A percentile compares a stretch with the other conserved stretches of the same genome.
These are phyloP conservation scores for Coelopa frigida DNA, from an alignment of 1,140 invertebrate genomes.

Conservation along the genomic window DNA sequence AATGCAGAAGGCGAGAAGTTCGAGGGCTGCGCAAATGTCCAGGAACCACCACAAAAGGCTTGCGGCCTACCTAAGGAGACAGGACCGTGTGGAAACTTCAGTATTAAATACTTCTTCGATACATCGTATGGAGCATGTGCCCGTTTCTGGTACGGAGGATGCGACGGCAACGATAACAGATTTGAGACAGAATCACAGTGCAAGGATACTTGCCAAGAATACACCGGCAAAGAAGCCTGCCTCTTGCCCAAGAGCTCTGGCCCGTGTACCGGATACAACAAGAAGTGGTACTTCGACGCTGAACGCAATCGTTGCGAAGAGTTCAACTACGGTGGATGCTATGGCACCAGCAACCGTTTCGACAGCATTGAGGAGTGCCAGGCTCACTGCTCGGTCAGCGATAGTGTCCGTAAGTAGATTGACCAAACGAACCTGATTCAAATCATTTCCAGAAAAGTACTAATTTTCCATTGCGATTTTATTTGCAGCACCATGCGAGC, in stretches of 20 bases:
- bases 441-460: background rate
- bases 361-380: conserved; percentile 76
- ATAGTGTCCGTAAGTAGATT: conserved; percentile 58
- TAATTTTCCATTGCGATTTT: too few species aligned
- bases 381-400: conserved; percentile 62
- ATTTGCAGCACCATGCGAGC: conserved; percentile 67
- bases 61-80: conserved; percentile 69
- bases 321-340: conserved; percentile 76
- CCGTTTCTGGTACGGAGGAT: conserved; percentile 92
- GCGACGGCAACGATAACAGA: conserved; percentile 83
- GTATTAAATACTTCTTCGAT: conserved; percentile 85
- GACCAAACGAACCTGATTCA: too few species aligned
- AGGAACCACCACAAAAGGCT: conserved; percentile 58
- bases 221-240: conserved; percentile 74
- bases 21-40: conserved; percentile 67
- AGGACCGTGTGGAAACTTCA: conserved; percentile 74
- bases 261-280: conserved; percentile 72
- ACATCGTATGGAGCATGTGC: conserved; percentile 81
- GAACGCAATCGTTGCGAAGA: conserved; percentile 67
- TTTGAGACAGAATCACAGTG: conserved; percentile 84
- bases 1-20: conserved; percentile 75
- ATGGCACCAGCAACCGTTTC: conserved; percentile 88
- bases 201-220: conserved; percentile 75
- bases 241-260: conserved; percentile 75
- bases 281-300: conserved; percentile 77